Base-by-base conservation (phyloP, 2,888 invertebrate genomes). In the Aporophyla nigra region DNA sequence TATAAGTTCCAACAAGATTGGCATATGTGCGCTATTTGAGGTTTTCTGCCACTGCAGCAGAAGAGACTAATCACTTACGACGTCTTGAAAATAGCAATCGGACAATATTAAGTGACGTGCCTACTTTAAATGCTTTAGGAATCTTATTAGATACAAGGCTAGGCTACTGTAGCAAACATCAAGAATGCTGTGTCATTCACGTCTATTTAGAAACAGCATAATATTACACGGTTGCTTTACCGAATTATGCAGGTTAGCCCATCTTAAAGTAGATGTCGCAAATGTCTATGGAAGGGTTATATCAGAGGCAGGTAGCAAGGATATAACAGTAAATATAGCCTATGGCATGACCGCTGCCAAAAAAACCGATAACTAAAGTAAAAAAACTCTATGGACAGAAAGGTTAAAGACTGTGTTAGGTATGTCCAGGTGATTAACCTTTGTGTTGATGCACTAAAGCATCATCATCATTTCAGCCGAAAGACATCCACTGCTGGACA, bases 91-190 rank as follows among this genome's bases (percentile, higher is more conserved):
- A n/a, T 16, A 59, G 14, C 12, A 63, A 74, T 54, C 43, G 14
- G 14, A 66, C 2, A 61, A 51, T 66, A 66, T 54, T 43, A 66
- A 16, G 27, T 46, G 33, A 56, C 21, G 46, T 46, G 49, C 40
- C 66, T 70, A 78, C 71, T 85, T 75, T 71, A 81, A 81, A 82
- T 81, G 51, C 71, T 85, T 76, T 58, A 24, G 10, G 70, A 82
- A 82, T 81, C 62, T 67, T 75, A 81, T 75, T 75, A 78, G 83
- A 70, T 59, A 74, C 85, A 82, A 82, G 82, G 82, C 76, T 68
- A 81, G 43, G 33, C 62, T 63, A 63, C 54, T 56, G 66, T 74
- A 70, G 56, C 65, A 67, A 74, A 74, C 51, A 73, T 84, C 78
- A 65, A 59, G 49, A 74, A 84, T 70, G 5, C 58, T 69, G 65